A percentile compares a stretch with the other conserved stretches of the same genome.
Evolutionary conservation across 2,113 vertebrate genomes (phyloP).

Genomic region (Pomatorhinus ruficollis): DNA sequence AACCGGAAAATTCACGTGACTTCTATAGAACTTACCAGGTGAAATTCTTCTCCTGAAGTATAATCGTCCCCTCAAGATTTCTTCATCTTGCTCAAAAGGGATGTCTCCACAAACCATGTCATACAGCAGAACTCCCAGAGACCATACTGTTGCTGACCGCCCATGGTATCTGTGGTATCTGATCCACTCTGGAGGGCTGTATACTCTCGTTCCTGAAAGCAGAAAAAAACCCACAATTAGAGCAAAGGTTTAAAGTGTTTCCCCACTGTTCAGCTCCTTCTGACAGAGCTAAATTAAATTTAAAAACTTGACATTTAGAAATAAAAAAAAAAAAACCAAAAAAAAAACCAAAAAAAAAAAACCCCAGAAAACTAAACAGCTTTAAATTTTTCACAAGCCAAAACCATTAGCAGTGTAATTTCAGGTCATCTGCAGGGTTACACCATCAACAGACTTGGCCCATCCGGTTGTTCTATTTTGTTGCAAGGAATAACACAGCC

Average conservation of each 20-base stretch:
- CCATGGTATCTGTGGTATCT: conserved; percentile 95
- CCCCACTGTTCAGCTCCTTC: not conserved
- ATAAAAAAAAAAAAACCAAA: not conserved
- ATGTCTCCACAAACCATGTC: conserved; percentile 99
- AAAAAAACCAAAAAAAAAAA: not conserved
- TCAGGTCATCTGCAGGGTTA: not conserved
- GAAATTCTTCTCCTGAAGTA: conserved; percentile 93
- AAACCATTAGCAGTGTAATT: not conserved
- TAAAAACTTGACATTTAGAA: accelerated
- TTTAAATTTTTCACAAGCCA: not conserved
- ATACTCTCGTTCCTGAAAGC: conserved; percentile 88
- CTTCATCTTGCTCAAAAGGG: conserved; percentile 96
- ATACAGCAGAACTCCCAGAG: conserved; percentile 92
- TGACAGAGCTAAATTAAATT: not conserved
- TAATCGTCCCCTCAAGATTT: conserved; percentile 89
- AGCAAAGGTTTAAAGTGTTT: not conserved
- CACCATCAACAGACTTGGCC: conserved; percentile 18
- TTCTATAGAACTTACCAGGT: conserved; percentile 75
- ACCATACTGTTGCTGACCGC: conserved; percentile 95
- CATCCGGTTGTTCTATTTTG: not conserved
- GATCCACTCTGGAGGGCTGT: conserved; percentile 98
- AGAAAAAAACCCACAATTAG: too few relatives aligned
- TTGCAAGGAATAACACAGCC: conserved; percentile 12
- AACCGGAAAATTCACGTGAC: not conserved
- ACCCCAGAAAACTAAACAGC: not conserved